Percentiles rank a stretch among this genome's conserved stretches.
phyloP scores from a whole-genome alignment of 2,888 invertebrate genomes.

The Ormyrus pomaceus region DNA sequence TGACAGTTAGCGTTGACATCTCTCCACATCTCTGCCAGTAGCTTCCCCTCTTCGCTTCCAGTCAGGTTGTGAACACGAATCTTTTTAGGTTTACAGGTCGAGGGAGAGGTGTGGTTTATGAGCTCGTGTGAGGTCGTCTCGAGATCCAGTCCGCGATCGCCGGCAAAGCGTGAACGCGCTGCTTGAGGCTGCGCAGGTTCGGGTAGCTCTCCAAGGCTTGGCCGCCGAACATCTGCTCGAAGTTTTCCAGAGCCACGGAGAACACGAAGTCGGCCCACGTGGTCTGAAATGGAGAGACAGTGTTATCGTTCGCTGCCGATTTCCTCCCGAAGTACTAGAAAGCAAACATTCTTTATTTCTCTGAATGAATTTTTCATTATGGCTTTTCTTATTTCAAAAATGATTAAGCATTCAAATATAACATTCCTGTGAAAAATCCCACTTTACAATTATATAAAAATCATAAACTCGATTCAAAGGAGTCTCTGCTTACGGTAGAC shows the following conservation, averaged over 20 bases:
- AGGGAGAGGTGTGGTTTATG: conserved; percentile 66
- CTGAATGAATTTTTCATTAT: too few species aligned
- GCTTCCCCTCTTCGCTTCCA: neutral
- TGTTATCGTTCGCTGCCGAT: too few species aligned
- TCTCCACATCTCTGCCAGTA: neutral
- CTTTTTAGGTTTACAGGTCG: too few species aligned
- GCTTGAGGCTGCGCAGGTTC: conserved; percentile 77
- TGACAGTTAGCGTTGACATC: conserved; percentile 47
- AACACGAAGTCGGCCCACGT: conserved; percentile 81
- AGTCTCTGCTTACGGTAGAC: conserved; percentile 73
- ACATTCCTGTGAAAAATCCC: neutral
- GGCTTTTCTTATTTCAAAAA: too few species aligned
- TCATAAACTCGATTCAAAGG: too few species aligned
- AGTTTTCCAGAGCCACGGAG: conserved; percentile 78
- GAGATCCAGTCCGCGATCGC: conserved; percentile 78
- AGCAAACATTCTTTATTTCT: too few species aligned
- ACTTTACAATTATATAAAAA: too few species aligned
- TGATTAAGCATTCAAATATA: neutral
- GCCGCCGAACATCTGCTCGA: conserved; percentile 77
- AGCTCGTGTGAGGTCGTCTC: conserved; percentile 78
- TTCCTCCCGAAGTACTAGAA: too few species aligned
- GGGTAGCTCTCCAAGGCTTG: conserved; percentile 78
- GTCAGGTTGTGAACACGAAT: too few species aligned
- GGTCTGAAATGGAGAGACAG: conserved; percentile 72
- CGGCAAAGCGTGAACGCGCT: conserved; percentile 77